Conservation (phyloP, 2,113 vertebrate species). For the Excalfactoria chinensis region DNA sequence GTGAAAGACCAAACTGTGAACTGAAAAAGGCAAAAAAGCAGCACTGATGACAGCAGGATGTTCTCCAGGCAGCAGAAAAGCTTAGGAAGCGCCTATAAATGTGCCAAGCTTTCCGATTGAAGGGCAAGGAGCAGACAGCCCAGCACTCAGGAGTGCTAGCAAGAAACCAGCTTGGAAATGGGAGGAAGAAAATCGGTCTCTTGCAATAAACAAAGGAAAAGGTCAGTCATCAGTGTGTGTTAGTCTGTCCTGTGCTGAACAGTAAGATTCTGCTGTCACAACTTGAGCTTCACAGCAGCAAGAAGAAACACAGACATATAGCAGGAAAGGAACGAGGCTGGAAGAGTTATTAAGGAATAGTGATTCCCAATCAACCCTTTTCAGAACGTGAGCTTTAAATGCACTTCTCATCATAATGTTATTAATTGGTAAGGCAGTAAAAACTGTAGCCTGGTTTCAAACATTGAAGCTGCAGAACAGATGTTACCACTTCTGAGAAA, state of each 20-base stretch:
- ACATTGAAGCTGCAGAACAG: neutral
- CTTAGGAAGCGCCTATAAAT: neutral
- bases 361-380: neutral
- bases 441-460: neutral
- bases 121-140: slow-evolving; percentile 10
- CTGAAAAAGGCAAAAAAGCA: neutral
- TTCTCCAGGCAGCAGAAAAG: neutral
- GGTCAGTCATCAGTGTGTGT: neutral
- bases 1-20: neutral
- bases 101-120: neutral
- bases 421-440: neutral
- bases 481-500: neutral
- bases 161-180: neutral
- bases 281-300: neutral
- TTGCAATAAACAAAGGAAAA: neutral
- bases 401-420: neutral
- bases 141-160: neutral
- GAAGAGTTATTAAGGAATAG: neutral
- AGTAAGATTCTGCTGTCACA: neutral
- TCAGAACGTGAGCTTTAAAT: neutral
- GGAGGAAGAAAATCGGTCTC: neutral
- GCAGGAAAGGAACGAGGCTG: neutral
- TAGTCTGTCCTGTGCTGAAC: neutral
- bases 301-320: neutral
- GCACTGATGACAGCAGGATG: neutral